Evolutionary conservation across 2,888 invertebrate species (phyloP), one percentile per base, ranked within the genome.

Genomic region (Hermaeophaga mercurialis): DNA sequence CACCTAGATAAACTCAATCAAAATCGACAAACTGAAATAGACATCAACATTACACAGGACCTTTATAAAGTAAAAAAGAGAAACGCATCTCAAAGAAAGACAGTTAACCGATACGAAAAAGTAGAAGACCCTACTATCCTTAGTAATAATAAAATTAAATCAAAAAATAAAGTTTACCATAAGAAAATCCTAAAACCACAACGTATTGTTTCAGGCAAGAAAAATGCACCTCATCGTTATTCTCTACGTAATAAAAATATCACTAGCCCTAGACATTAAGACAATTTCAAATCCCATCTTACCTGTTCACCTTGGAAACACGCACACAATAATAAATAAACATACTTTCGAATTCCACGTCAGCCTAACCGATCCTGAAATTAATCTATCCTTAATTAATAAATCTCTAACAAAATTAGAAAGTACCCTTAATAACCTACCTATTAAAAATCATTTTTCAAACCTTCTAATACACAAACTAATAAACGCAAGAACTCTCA

Each of bases 121-220:
- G 1, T 48, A 36, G 19, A 2, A 39, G 19, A 38, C 15, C 15
- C 24, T 3, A 15, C 15, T 6, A 33, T 15, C 15, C n/a, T 38
- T 11, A 36, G n/a, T 6, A 24, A 48, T 24, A 48, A 14, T 8
- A 48, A 48, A 48, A 24, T 48, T 0, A 48, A 48, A 38, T 24
- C 19, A 11, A 36, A 48, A 7, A 22, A 9, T 12, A 43, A 43
- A 36, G 15, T n/a, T n/a, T 38, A 48, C 19, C 36, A 48, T 14
- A 36, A 33, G n/a, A n/a, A n/a, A n/a, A n/a, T n/a, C n/a, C n/a
- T n/a, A n/a, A n/a, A n/a, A n/a, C n/a, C n/a, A n/a, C n/a, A 48
- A 48, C 47, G 47, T 48, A 5, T 22, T 39, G 24, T 48, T 48
- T 24, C 22, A 48, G 48, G 26, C 18, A 38, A 3, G 19, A 18